phyloP scores from a whole-genome alignment of 2,888 invertebrate species.

The Synergus itoensis region DNA sequence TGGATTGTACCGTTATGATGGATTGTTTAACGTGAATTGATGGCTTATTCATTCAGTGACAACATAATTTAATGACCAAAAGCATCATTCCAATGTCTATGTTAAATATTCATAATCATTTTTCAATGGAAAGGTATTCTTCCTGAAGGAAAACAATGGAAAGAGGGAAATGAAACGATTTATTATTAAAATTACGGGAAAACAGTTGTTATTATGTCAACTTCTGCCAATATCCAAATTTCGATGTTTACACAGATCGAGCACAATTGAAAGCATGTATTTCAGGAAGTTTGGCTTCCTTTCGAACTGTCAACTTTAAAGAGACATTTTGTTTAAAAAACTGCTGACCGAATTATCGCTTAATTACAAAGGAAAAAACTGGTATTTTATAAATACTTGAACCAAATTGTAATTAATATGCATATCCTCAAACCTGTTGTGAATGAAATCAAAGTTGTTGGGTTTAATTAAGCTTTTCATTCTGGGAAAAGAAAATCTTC shows the following conservation, averaged over 20 bases:
- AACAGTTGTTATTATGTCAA: background rate
- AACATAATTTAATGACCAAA: background rate
- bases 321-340: background rate
- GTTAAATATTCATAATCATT: background rate
- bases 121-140: background rate
- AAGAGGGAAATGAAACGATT: background rate
- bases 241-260: background rate
- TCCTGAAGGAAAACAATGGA: background rate
- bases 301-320: no score
- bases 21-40: background rate
- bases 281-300: background rate
- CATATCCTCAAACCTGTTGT: no score
- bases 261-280: background rate
- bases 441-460: no score
- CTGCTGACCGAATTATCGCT: background rate
- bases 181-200: background rate
- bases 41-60: background rate
- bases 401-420: no score
- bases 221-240: background rate
- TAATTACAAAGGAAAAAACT: background rate
- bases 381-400: background rate
- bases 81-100: background rate
- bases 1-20: background rate
- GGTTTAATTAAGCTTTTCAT: no score
- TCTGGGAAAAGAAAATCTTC: no score